Conservation (phyloP, 1,140 invertebrate species). For the Macrostomum lignano region DNA sequence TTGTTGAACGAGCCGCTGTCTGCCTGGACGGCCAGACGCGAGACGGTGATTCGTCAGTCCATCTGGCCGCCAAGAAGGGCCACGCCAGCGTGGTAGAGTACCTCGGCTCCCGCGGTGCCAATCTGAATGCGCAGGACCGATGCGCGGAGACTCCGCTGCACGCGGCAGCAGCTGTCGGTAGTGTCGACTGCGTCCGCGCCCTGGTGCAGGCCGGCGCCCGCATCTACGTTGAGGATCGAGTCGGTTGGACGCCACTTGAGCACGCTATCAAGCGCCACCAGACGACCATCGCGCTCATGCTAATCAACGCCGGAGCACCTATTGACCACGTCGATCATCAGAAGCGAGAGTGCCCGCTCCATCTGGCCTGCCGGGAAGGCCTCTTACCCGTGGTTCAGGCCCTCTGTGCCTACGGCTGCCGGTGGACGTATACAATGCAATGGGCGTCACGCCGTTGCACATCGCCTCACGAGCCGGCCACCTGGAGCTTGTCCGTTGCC, state of each 20-base stretch:
- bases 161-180: too few relatives aligned
- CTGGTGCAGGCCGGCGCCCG: too few relatives aligned
- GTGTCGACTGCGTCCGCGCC: too few relatives aligned
- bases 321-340: constrained; percentile 38
- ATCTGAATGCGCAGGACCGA: too few relatives aligned
- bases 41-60: too few relatives aligned
- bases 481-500: constrained; percentile 42
- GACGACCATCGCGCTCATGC: constrained; percentile 45
- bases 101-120: too few relatives aligned
- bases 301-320: constrained; percentile 64
- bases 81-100: too few relatives aligned
- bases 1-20: too few relatives aligned
- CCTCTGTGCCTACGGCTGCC: constrained; percentile 43
- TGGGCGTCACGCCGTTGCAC: constrained; percentile 42
- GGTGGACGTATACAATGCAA: constrained; percentile 31
- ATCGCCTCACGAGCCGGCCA: constrained; percentile 43
- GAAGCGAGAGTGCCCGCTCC: constrained; percentile 44
- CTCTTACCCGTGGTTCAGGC: constrained; percentile 39
- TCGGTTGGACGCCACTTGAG: constrained; percentile 39
- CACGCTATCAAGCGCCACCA: constrained; percentile 35
- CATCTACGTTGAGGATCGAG: too few relatives aligned
- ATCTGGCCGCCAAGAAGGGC: too few relatives aligned
- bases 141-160: too few relatives aligned
- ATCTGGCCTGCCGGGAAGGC: constrained; percentile 40
- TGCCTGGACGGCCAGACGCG: too few relatives aligned